phyloP scores from a whole-genome alignment of 2,797 vertebrate genomes.

The Anguilla pacifica region DNA sequence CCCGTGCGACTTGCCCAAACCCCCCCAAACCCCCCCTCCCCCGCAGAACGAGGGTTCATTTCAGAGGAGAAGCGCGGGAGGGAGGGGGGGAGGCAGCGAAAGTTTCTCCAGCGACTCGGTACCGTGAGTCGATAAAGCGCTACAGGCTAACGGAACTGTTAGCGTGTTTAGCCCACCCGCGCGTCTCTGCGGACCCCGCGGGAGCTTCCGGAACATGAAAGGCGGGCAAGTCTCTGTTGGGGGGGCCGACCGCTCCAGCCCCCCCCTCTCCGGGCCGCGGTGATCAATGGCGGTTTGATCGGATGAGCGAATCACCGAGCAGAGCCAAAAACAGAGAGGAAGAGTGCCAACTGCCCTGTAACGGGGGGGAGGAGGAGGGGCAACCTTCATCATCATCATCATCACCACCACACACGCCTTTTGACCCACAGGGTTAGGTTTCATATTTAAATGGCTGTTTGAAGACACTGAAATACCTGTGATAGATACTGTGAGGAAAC shows the following conservation, averaged over 20 bases:
- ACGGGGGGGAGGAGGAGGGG: too few relatives aligned
- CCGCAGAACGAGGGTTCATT: background rate
- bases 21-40: background rate
- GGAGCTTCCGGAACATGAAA: conserved; percentile 54
- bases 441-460: background rate
- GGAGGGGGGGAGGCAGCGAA: background rate
- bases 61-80: conserved; percentile 3
- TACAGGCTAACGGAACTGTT: conserved; percentile 60
- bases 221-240: conserved; percentile 58
- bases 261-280: conserved; percentile 46
- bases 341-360: background rate
- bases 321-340: background rate
- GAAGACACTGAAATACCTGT: background rate
- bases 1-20: too few relatives aligned
- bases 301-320: background rate
- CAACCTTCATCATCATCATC: background rate
- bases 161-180: conserved; percentile 53
- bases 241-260: conserved; percentile 58
- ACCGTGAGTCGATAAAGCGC: conserved; percentile 46
- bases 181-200: conserved; percentile 57
- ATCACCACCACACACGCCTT: background rate
- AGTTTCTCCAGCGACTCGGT: conserved; percentile 29
- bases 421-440: background rate
- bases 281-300: background rate
- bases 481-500: background rate